Evolutionary conservation across 2,888 invertebrate genomes (phyloP).

Genomic region (Lymantria monacha): DNA sequence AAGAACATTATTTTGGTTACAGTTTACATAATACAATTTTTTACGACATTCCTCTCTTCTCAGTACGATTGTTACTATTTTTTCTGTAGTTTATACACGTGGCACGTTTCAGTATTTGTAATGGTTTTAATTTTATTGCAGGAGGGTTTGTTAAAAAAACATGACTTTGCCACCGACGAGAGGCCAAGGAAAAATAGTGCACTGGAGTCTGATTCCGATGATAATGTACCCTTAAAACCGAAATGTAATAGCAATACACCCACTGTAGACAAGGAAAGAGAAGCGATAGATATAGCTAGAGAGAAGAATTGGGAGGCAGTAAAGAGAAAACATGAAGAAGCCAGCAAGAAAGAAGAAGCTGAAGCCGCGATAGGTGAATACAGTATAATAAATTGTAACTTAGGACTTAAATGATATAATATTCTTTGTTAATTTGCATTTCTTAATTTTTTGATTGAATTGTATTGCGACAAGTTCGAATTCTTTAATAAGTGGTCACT

Average conservation of each 20-base stretch:
- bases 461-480: too few species aligned
- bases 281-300: constrained; percentile 78
- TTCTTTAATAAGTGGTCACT: too few species aligned
- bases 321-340: constrained; percentile 79
- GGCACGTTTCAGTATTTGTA: too few species aligned
- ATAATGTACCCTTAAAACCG: constrained; percentile 69
- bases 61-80: too few species aligned
- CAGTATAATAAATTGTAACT: neutral
- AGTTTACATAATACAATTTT: too few species aligned
- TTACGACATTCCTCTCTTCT: too few species aligned
- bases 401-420: neutral
- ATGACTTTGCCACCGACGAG: constrained; percentile 60
- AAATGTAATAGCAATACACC: constrained; percentile 56
- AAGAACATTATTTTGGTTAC: too few species aligned
- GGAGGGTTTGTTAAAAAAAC: constrained; percentile 76
- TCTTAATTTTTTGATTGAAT: neutral
- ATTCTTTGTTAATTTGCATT: neutral
- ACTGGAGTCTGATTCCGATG: constrained; percentile 75
- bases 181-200: constrained; percentile 70
- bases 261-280: constrained; percentile 73
- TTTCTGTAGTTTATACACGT: too few species aligned
- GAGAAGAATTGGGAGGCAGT: constrained; percentile 81
- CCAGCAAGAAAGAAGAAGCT: constrained; percentile 73
- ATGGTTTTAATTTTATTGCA: constrained; percentile 18
- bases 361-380: constrained; percentile 71